Conservation (phyloP, 2,888 invertebrate genomes). For the Ormyrus thymus region DNA sequence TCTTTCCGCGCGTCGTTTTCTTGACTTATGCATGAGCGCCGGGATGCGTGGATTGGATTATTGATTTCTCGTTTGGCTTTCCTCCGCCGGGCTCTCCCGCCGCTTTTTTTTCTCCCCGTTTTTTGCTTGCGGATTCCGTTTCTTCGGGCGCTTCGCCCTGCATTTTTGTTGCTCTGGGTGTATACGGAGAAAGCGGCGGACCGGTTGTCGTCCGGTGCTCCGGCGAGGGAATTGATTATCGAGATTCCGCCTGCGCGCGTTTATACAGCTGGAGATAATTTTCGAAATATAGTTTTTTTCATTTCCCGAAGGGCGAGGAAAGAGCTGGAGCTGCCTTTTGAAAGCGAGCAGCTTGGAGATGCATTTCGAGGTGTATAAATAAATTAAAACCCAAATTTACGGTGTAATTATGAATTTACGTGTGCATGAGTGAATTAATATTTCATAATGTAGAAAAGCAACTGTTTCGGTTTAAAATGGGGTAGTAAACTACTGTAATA, state of each 20-base stretch:
- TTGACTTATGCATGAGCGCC: constrained; percentile 47
- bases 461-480: no score
- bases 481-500: no score
- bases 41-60: constrained; percentile 48
- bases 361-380: no score
- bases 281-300: no score
- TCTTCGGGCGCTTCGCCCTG: background rate
- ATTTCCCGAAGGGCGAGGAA: no score
- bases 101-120: background rate
- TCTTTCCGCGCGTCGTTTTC: constrained; percentile 18
- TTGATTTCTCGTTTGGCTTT: constrained; percentile 46
- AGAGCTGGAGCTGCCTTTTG: no score
- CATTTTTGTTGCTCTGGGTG: constrained; percentile 1
- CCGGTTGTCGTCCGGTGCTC: background rate
- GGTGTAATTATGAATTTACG: no score
- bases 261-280: no score
- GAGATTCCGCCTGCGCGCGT: constrained; percentile 1
- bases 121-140: constrained; percentile 12
- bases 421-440: no score
- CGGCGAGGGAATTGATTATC: constrained; percentile 12
- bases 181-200: background rate
- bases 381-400: no score
- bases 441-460: no score
- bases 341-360: no score
- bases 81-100: background rate